Conservation (phyloP, 2,113 vertebrate species). For the Zeus faber region DNA sequence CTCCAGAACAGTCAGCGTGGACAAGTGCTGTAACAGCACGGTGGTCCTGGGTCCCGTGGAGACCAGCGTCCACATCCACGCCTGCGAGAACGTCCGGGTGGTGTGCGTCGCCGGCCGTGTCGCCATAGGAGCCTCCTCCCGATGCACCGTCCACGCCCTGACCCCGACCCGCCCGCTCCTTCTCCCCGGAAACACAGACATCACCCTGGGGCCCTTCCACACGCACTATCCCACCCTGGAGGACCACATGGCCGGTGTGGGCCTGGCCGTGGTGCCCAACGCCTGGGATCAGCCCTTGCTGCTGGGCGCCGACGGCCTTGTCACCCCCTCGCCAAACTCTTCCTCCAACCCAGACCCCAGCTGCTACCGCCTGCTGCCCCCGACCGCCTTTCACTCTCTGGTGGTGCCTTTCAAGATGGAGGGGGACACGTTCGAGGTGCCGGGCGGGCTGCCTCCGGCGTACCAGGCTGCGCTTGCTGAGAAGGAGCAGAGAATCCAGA, state of each 20-base stretch:
- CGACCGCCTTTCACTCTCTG: slow-evolving; percentile 80
- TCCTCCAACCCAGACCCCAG: slow-evolving; percentile 26
- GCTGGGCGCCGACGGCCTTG: slow-evolving; percentile 75
- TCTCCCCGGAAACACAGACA: slow-evolving; percentile 81
- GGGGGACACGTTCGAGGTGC: slow-evolving; percentile 91
- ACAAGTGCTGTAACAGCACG: slow-evolving; percentile 88
- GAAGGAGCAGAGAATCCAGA: slow-evolving; percentile 81
- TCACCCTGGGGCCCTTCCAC: slow-evolving; percentile 90
- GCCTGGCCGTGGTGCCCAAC: slow-evolving; percentile 91
- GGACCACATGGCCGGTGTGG: slow-evolving; percentile 93
- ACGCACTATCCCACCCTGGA: slow-evolving; percentile 92
- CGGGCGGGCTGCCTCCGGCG: slow-evolving; percentile 79
- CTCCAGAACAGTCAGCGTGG: slow-evolving; percentile 86
- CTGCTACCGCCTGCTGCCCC: slow-evolving; percentile 81
- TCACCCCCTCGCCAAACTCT: background rate
- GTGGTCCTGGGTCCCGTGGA: slow-evolving; percentile 90
- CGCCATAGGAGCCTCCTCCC: slow-evolving; percentile 76
- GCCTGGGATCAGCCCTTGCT: slow-evolving; percentile 87
- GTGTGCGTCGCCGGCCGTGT: slow-evolving; percentile 83
- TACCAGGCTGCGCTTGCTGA: slow-evolving; percentile 81
- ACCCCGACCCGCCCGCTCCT: slow-evolving; percentile 88
- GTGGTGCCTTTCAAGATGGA: slow-evolving; percentile 92
- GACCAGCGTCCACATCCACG: slow-evolving; percentile 83
- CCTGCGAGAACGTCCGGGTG: slow-evolving; percentile 84
- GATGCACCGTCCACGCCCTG: slow-evolving; percentile 80